phyloP scores from a whole-genome alignment of 2,113 vertebrate species.

The Siniperca chuatsi region DNA sequence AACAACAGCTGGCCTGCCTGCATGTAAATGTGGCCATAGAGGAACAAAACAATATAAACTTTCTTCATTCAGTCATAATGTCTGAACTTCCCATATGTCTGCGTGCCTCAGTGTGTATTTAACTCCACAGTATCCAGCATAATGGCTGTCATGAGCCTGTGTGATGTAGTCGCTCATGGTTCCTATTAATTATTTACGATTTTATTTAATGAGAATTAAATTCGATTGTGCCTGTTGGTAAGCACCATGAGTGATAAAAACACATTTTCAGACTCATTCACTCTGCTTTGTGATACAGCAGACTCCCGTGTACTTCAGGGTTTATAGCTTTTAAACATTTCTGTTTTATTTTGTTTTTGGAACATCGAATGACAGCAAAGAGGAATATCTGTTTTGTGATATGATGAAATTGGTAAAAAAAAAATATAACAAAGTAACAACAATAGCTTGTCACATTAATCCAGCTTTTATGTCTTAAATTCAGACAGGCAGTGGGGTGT shows the following conservation, averaged over 20 bases:
- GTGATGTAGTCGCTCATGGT: constrained; percentile 4
- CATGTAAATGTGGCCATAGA: background rate
- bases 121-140: background rate
- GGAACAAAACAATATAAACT: background rate
- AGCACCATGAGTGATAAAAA: constrained; percentile 21
- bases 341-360: background rate
- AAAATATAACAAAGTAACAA: too few species aligned
- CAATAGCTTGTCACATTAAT: background rate
- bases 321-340: background rate
- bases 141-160: constrained; percentile 24
- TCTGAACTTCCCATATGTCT: background rate
- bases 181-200: constrained; percentile 33
- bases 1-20: constrained; percentile 19
- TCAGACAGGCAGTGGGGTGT: background rate
- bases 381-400: background rate
- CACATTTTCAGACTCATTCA: constrained; percentile 5
- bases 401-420: background rate
- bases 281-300: background rate
- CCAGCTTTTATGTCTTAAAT: background rate
- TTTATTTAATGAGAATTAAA: constrained; percentile 36
- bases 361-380: background rate
- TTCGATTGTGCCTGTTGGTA: constrained; percentile 16
- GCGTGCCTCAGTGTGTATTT: constrained; percentile 1
- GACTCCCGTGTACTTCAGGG: background rate
- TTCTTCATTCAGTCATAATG: background rate